These are phyloP conservation scores for Galemys pyrenaicus DNA, from an alignment of 2,113 vertebrate species.

Conservation along the genomic window DNA sequence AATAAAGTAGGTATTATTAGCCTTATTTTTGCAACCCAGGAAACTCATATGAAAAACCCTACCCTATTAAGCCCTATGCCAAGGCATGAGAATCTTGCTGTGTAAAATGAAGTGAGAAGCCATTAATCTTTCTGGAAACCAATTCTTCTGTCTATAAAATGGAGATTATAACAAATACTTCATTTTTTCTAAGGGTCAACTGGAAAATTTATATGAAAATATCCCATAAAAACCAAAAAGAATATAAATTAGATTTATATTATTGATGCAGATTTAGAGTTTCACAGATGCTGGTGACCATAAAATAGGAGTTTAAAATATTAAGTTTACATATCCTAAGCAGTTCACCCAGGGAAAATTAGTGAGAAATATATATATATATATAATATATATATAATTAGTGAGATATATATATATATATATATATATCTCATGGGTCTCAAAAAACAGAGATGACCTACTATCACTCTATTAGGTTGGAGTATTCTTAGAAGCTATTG, in stretches of 20 bases:
- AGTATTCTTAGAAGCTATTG: background rate
- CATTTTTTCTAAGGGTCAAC: background rate
- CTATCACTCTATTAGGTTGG: background rate
- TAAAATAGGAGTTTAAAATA: background rate
- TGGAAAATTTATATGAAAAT: background rate
- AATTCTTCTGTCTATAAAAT: slow-evolving; percentile 32
- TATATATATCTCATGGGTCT: background rate
- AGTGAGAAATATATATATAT: too few relatives aligned
- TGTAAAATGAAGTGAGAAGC: slow-evolving; percentile 28
- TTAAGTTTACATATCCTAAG: slow-evolving; percentile 19
- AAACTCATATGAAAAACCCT: background rate
- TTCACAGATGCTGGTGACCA: background rate
- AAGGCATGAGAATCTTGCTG: background rate
- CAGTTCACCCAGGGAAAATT: background rate
- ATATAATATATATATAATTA: too few relatives aligned
- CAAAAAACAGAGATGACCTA: background rate
- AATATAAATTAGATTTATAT: background rate
- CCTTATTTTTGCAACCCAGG: background rate
- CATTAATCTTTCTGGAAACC: slow-evolving; percentile 50
- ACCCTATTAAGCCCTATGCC: background rate
- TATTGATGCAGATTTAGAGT: background rate
- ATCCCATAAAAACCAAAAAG: background rate
- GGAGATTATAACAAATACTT: background rate
- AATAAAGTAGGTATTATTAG: background rate
- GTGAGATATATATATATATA: too few relatives aligned